phyloP scores from a whole-genome alignment of 2,888 invertebrate genomes.

The Chelonus formosanus region DNA sequence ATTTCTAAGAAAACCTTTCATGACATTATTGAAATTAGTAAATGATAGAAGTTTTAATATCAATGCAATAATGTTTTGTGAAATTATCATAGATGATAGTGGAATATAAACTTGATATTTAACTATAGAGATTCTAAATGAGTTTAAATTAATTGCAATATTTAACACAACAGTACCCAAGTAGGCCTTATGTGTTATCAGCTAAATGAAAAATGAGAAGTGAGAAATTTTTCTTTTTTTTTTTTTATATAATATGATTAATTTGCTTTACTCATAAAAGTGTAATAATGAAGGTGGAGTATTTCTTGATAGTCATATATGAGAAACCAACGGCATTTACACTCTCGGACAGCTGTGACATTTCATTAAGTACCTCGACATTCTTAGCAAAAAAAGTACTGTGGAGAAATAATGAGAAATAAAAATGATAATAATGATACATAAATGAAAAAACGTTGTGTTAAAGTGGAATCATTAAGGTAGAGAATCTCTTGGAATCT shows the following conservation, averaged over 20 bases:
- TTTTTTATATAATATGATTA: neutral
- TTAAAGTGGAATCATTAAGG: constrained; percentile 62
- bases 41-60: too few relatives aligned
- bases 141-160: too few relatives aligned
- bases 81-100: too few relatives aligned
- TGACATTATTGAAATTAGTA: too few relatives aligned
- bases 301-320: constrained; percentile 43
- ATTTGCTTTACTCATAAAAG: constrained; percentile 8
- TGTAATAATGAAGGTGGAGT: constrained; percentile 23
- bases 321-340: constrained; percentile 61
- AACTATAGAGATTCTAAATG: too few relatives aligned
- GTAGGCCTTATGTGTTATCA: too few relatives aligned
- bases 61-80: too few relatives aligned
- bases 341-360: constrained; percentile 63
- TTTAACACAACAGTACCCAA: too few relatives aligned
- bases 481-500: constrained; percentile 52
- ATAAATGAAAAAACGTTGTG: constrained; percentile 38
- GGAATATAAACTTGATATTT: too few relatives aligned
- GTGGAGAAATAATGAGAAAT: constrained; percentile 1
- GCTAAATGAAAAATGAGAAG: too few relatives aligned
- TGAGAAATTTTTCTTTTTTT: neutral
- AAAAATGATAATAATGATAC: constrained; percentile 27
- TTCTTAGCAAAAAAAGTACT: neutral
- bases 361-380: constrained; percentile 60
- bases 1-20: too few relatives aligned